A percentile compares a stretch with the other conserved stretches of the same genome.
Conservation (phyloP, 92 coral and sea anemone genomes). For the Pocillopora grandis region DNA sequence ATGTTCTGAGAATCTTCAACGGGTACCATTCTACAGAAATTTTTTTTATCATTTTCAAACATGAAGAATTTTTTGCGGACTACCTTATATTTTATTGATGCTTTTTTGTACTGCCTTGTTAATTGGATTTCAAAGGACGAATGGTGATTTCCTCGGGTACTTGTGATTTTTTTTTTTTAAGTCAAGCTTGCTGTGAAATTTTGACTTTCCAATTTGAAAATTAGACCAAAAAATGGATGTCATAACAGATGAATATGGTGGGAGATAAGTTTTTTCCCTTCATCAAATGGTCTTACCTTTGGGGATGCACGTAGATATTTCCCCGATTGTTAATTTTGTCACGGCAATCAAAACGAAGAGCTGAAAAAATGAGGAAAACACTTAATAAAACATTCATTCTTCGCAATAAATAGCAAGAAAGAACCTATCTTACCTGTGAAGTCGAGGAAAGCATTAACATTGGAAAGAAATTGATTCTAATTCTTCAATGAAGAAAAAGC, state of each 20-base stretch:
- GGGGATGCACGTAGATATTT: conserved; percentile 29
- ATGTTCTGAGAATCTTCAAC: not conserved
- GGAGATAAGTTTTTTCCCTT: not conserved
- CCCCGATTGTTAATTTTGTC: not conserved
- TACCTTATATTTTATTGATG: not conserved
- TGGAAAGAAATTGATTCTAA: not conserved
- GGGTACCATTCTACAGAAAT: not conserved
- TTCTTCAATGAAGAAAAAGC: not conserved
- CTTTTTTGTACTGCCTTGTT: not conserved
- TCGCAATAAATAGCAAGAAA: not conserved
- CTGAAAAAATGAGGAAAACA: not conserved
- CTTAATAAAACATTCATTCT: not conserved
- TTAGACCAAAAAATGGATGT: not conserved
- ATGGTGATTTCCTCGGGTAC: not conserved
- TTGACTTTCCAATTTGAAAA: not conserved
- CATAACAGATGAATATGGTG: not conserved
- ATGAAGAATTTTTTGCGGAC: not conserved
- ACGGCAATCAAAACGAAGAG: not conserved
- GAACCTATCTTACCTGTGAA: not conserved
- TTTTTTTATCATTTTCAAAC: not conserved
- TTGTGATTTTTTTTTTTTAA: not conserved
- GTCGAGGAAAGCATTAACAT: not conserved
- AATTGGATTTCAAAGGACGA: not conserved
- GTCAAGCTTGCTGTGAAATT: not conserved
- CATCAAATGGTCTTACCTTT: conserved; percentile 19